Evolutionary conservation across 2,888 invertebrate species (phyloP).

Genomic region (Electrophaes corylata): DNA sequence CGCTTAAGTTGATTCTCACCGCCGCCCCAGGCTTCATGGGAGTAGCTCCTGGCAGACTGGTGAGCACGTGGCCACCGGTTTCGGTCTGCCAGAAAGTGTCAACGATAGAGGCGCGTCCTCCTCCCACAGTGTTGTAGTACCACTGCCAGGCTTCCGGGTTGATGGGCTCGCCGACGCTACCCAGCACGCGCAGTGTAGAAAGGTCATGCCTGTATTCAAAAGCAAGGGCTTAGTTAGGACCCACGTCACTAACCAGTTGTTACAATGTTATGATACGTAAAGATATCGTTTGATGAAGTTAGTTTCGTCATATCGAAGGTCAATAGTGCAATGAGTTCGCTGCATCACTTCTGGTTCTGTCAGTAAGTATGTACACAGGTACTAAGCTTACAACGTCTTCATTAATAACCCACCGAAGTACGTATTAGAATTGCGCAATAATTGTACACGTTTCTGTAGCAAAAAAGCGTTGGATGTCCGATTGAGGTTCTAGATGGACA

Average conservation of each 20-base stretch:
- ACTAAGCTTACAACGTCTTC: too few relatives aligned
- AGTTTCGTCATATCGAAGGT: too few relatives aligned
- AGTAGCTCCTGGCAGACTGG: slow-evolving; percentile 97
- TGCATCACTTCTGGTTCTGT: too few relatives aligned
- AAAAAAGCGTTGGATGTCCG: not conserved
- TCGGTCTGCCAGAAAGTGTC: slow-evolving; percentile 99
- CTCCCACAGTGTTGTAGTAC: slow-evolving; percentile 94
- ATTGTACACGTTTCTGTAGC: too few relatives aligned
- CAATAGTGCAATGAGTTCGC: too few relatives aligned
- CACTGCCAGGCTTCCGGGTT: slow-evolving; percentile 99
- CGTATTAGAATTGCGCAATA: too few relatives aligned
- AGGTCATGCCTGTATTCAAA: slow-evolving; percentile 83
- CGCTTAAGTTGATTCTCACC: slow-evolving; percentile 84
- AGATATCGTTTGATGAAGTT: not conserved
- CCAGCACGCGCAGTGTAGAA: slow-evolving; percentile 90
- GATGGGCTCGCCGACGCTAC: slow-evolving; percentile 99
- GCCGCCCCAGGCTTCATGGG: slow-evolving; percentile 99
- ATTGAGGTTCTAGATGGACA: slow-evolving; percentile 9
- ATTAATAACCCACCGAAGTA: too few relatives aligned
- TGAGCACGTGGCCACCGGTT: slow-evolving; percentile 98
- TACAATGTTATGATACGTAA: too few relatives aligned
- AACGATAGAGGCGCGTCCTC: slow-evolving; percentile 93
- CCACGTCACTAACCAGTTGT: too few relatives aligned
- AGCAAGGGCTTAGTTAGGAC: not conserved
- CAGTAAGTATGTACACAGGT: too few relatives aligned